Conservation (phyloP, 2,888 invertebrate genomes). For the Tanypteryx hageni region DNA sequence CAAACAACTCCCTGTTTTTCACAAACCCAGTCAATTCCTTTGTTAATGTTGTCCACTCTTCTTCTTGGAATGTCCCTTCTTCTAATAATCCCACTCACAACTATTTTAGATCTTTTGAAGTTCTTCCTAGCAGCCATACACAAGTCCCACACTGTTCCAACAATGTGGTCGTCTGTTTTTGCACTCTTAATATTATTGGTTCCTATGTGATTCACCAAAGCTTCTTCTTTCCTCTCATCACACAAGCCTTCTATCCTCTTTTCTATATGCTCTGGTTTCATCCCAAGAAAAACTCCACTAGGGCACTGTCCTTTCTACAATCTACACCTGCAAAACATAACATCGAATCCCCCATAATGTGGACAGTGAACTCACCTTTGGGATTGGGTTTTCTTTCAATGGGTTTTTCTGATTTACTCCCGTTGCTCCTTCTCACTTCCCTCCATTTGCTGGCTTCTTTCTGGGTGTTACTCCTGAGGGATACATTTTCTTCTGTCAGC, state of each 20-base stretch:
- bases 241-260: neutral
- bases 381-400: no score
- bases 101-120: neutral
- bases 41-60: neutral
- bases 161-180: neutral
- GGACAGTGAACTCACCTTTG: no score
- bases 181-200: neutral
- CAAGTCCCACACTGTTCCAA: neutral
- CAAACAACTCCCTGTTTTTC: neutral
- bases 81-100: neutral
- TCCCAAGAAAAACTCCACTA: neutral
- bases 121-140: neutral
- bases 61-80: neutral
- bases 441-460: no score
- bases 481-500: no score
- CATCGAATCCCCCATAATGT: no score
- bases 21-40: neutral
- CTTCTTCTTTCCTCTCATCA: neutral
- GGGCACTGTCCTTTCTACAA: no score
- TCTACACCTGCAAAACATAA: no score
- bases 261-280: neutral
- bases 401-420: no score
- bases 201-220: neutral
- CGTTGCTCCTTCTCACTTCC: no score
- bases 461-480: no score